Conservation (phyloP, 2,888 invertebrate genomes). For the Mythimna impura region DNA sequence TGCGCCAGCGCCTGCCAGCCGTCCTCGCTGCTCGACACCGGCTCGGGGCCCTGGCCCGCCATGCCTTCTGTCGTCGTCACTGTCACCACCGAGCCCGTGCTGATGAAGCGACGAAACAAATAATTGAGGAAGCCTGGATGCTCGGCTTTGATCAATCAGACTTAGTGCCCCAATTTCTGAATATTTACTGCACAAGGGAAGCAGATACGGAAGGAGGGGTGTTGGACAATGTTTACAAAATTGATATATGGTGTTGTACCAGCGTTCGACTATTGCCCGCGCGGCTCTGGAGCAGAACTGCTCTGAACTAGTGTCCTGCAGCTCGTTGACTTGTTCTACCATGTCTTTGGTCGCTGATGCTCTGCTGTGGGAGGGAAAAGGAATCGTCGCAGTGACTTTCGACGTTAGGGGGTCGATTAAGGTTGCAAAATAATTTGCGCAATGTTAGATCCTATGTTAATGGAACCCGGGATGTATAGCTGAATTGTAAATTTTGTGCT, state of each 20-base stretch:
- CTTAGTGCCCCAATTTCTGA: background rate
- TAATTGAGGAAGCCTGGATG: constrained; percentile 5
- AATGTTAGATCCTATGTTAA: background rate
- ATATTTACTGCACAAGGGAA: background rate
- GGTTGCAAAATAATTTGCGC: background rate
- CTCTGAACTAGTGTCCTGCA: constrained; percentile 47
- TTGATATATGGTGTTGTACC: constrained; percentile 43
- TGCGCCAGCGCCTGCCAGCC: constrained; percentile 62
- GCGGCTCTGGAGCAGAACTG: constrained; percentile 56
- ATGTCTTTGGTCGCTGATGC: constrained; percentile 70
- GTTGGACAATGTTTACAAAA: constrained; percentile 27
- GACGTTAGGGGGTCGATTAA: constrained; percentile 7
- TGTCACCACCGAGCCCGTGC: constrained; percentile 76
- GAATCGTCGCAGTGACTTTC: constrained; percentile 36
- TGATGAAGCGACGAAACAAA: constrained; percentile 62
- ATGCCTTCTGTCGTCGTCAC: constrained; percentile 66
- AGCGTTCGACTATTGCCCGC: constrained; percentile 53
- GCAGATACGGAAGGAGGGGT: background rate
- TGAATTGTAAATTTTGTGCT: background rate
- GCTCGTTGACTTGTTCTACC: constrained; percentile 53
- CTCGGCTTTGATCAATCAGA: background rate
- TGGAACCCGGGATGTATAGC: background rate
- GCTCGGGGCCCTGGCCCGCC: constrained; percentile 62
- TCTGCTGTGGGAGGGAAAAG: constrained; percentile 64
- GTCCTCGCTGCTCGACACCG: constrained; percentile 64